Evolutionary conservation across 2,797 vertebrate genomes (phyloP).

Genomic region (Rhynchotus rufescens): DNA sequence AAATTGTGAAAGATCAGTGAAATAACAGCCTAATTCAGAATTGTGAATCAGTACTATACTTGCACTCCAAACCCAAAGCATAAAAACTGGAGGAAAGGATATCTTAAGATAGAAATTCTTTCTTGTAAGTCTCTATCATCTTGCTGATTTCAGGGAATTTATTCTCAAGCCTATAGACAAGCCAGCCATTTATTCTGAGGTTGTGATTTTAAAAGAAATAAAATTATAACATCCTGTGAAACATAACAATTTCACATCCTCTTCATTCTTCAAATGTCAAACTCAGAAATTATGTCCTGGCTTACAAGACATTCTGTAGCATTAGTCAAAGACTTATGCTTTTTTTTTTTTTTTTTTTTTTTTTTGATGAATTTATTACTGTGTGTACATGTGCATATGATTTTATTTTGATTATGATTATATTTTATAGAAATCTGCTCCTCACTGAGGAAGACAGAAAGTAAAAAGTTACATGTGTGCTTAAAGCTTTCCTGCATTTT

Average conservation of each 20-base stretch:
- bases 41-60: accelerated
- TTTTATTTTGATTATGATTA: neutral
- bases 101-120: neutral
- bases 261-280: neutral
- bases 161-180: neutral
- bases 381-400: neutral
- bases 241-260: neutral
- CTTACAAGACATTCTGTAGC: neutral
- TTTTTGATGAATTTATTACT: neutral
- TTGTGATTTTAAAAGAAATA: neutral
- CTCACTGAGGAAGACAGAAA: neutral
- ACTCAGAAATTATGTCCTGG: neutral
- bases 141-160: neutral
- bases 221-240: too few relatives aligned
- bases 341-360: neutral
- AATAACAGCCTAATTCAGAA: neutral
- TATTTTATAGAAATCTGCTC: neutral
- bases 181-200: neutral
- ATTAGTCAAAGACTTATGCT: neutral
- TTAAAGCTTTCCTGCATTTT: neutral
- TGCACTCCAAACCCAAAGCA: neutral
- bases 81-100: neutral
- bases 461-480: neutral
- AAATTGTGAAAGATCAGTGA: neutral
- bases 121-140: neutral